Evolutionary conservation across 2,888 invertebrate genomes (phyloP).

Genomic region (Phymatocera aterrima): DNA sequence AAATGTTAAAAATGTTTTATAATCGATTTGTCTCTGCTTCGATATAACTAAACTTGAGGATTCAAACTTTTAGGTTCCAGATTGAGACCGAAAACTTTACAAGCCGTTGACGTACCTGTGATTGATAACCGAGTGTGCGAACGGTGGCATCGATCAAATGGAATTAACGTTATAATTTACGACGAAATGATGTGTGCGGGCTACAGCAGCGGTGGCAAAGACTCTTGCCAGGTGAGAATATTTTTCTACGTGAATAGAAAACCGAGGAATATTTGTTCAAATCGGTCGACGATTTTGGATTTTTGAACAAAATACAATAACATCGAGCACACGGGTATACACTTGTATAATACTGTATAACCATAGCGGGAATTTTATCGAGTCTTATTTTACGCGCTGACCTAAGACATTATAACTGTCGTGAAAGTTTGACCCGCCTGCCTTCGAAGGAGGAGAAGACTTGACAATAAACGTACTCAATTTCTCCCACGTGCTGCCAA

Average conservation of each 20-base stretch:
- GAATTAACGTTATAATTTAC: slow-evolving; percentile 93
- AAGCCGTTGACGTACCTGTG: slow-evolving; percentile 95
- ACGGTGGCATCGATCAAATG: slow-evolving; percentile 83
- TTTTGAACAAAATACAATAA: background rate
- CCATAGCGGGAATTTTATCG: background rate
- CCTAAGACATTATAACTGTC: slow-evolving; percentile 38
- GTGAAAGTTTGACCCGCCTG: slow-evolving; percentile 25
- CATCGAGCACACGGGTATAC: background rate
- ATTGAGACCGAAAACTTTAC: slow-evolving; percentile 90
- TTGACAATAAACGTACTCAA: slow-evolving; percentile 23
- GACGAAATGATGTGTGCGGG: slow-evolving; percentile 98
- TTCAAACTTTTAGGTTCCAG: slow-evolving; percentile 84
- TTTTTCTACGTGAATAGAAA: background rate
- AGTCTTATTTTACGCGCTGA: slow-evolving; percentile 13
- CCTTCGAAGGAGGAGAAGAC: slow-evolving; percentile 12
- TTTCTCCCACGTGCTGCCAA: slow-evolving; percentile 15
- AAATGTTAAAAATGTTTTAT: background rate
- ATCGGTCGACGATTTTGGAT: background rate
- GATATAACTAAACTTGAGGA: background rate
- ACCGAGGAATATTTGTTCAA: background rate
- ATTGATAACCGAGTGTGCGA: slow-evolving; percentile 89
- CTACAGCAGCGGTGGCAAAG: slow-evolving; percentile 91
- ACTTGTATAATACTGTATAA: background rate
- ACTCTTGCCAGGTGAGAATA: slow-evolving; percentile 81
- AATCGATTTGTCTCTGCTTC: background rate